Conservation (phyloP, 2,888 invertebrate genomes). For the Epinotia nisella region DNA sequence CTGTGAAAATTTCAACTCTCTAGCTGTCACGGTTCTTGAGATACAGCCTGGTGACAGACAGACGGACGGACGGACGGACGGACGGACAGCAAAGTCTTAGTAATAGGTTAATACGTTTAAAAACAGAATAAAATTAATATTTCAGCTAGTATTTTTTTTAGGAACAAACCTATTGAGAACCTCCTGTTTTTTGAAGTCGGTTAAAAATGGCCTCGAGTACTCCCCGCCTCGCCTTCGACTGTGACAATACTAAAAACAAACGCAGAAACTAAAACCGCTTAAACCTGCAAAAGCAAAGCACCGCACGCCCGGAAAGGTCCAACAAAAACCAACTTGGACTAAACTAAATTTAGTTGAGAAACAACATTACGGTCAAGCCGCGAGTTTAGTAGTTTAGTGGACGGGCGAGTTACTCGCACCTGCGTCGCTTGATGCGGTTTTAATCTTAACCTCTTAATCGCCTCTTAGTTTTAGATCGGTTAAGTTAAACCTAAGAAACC, state of each 20-base stretch:
- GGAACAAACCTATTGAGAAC: too few species aligned
- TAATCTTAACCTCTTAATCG: constrained; percentile 45
- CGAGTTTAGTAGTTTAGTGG: constrained; percentile 40
- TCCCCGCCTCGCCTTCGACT: background rate
- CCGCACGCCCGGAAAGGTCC: constrained; percentile 39
- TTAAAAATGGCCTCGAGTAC: background rate
- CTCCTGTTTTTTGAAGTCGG: too few species aligned
- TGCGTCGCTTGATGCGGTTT: constrained; percentile 46
- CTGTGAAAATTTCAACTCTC: too few species aligned
- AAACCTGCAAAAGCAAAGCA: constrained; percentile 25
- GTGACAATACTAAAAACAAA: constrained; percentile 10
- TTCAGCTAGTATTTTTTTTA: too few species aligned
- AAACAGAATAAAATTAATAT: too few species aligned
- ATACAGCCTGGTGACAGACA: too few species aligned
- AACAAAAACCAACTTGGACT: constrained; percentile 42
- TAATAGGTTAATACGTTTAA: too few species aligned
- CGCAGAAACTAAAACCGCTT: constrained; percentile 13
- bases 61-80: too few species aligned
- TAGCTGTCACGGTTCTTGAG: too few species aligned
- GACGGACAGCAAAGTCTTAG: too few species aligned
- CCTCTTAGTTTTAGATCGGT: constrained; percentile 44
- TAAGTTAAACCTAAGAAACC: constrained; percentile 43
- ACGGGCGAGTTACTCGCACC: constrained; percentile 44
- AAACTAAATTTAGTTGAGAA: constrained; percentile 47
- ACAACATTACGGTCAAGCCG: constrained; percentile 43